A percentile compares a stretch with the other conserved stretches of the same genome.
Evolutionary conservation across 2,888 invertebrate genomes (phyloP).

Genomic region (Orthosia incerta): DNA sequence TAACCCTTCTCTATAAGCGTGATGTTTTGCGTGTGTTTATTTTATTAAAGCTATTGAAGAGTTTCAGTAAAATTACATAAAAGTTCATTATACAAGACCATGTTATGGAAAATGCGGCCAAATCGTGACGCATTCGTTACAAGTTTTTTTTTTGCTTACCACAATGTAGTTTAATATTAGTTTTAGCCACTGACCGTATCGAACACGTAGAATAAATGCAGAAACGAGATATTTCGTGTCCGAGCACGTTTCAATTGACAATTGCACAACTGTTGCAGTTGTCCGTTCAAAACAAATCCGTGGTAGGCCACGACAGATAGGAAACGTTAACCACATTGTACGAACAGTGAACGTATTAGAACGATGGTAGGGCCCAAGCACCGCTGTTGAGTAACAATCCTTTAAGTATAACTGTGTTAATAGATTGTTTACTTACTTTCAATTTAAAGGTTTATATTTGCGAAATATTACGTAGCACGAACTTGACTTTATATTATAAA

Average conservation of each 20-base stretch:
- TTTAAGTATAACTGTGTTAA: slow-evolving; percentile 43
- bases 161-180: background rate
- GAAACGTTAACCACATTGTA: slow-evolving; percentile 79
- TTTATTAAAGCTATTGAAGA: background rate
- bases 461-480: slow-evolving; percentile 11
- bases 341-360: slow-evolving; percentile 53
- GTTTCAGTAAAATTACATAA: background rate
- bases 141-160: slow-evolving; percentile 3
- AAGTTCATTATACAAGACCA: background rate
- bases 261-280: slow-evolving; percentile 73
- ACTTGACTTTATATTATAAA: slow-evolving; percentile 24
- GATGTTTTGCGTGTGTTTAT: background rate
- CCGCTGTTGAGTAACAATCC: slow-evolving; percentile 56
- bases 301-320: slow-evolving; percentile 79
- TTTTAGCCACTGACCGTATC: slow-evolving; percentile 14
- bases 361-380: slow-evolving; percentile 58
- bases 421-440: slow-evolving; percentile 56
- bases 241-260: slow-evolving; percentile 52
- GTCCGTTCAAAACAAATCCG: slow-evolving; percentile 67
- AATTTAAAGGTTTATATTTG: slow-evolving; percentile 43
- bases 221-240: slow-evolving; percentile 31
- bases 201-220: slow-evolving; percentile 41
- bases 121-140: background rate
- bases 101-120: background rate
- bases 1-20: no score